A percentile compares a stretch with the other conserved stretches of the same genome.
phyloP scores from a whole-genome alignment of 2,888 invertebrate genomes.

The Clivina fossor region DNA sequence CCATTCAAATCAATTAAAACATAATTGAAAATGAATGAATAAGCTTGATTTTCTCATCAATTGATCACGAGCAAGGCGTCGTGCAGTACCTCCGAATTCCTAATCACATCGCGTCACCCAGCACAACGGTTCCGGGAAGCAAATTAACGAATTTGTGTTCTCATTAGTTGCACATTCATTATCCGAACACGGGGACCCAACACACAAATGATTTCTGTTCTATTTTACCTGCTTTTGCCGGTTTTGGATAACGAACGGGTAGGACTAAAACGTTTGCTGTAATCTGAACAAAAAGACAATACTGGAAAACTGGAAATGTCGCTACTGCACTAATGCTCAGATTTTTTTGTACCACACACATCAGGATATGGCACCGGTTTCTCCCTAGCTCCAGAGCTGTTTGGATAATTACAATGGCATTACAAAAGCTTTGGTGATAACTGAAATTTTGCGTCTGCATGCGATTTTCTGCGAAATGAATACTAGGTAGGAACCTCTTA shows the following conservation, averaged over 20 bases:
- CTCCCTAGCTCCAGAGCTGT: slow-evolving; percentile 9
- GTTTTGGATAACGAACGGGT: background rate
- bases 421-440: slow-evolving; percentile 8
- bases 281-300: slow-evolving; percentile 22
- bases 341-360: slow-evolving; percentile 11
- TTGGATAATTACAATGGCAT: slow-evolving; percentile 16
- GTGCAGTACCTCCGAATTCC: too few species aligned
- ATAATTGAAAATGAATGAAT: slow-evolving; percentile 1
- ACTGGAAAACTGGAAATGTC: background rate
- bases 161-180: slow-evolving; percentile 45
- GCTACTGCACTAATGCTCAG: slow-evolving; percentile 2
- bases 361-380: slow-evolving; percentile 11
- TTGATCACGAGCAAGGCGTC: background rate
- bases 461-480: slow-evolving; percentile 6
- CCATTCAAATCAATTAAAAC: too few species aligned
- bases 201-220: too few species aligned
- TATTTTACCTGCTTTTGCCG: too few species aligned
- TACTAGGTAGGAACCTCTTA: too few species aligned
- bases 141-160: slow-evolving; percentile 44
- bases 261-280: slow-evolving; percentile 14
- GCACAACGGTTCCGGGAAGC: slow-evolving; percentile 38
- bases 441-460: background rate
- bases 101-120: too few species aligned
- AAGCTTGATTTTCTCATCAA: background rate
- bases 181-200: slow-evolving; percentile 16